Percentiles rank a stretch among this genome's conserved stretches.
These are phyloP conservation scores for Leptogaster cylindrica DNA, from an alignment of 2,888 invertebrate genomes.

Conservation along the genomic window DNA sequence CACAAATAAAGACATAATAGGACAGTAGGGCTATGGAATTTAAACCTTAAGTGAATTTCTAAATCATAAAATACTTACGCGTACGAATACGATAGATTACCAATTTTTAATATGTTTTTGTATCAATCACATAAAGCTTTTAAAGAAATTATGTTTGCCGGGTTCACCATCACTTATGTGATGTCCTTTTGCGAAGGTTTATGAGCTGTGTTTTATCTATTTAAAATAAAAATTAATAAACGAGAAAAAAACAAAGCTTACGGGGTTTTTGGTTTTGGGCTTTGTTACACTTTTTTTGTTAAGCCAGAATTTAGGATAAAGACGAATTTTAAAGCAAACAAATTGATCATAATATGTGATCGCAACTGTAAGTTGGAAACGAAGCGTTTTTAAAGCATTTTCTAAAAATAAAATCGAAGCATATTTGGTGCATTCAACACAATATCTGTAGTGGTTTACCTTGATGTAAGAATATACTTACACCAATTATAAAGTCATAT, in stretches of 20 bases:
- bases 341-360: too few species aligned
- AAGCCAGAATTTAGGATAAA: not conserved
- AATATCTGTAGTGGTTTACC: conserved; percentile 41
- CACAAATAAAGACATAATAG: conserved; percentile 31
- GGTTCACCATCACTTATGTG: conserved; percentile 10
- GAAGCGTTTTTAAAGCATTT: conserved; percentile 15
- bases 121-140: not conserved
- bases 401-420: conserved; percentile 24
- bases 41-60: conserved; percentile 10
- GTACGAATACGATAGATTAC: conserved; percentile 20
- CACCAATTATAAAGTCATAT: conserved; percentile 32
- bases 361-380: conserved; percentile 16
- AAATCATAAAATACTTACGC: too few species aligned
- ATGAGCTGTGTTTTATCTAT: conserved; percentile 3
- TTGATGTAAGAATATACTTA: conserved; percentile 32
- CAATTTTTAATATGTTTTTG: conserved; percentile 6
- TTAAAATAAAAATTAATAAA: too few species aligned
- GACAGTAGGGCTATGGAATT: conserved; percentile 34
- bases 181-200: conserved; percentile 11
- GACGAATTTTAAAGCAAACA: too few species aligned
- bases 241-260: not conserved
- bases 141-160: conserved; percentile 3
- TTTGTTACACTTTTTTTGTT: not conserved
- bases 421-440: conserved; percentile 38
- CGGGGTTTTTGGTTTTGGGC: not conserved